Base-by-base conservation (phyloP, 2,888 invertebrate genomes). In the Acheta domesticus region DNA sequence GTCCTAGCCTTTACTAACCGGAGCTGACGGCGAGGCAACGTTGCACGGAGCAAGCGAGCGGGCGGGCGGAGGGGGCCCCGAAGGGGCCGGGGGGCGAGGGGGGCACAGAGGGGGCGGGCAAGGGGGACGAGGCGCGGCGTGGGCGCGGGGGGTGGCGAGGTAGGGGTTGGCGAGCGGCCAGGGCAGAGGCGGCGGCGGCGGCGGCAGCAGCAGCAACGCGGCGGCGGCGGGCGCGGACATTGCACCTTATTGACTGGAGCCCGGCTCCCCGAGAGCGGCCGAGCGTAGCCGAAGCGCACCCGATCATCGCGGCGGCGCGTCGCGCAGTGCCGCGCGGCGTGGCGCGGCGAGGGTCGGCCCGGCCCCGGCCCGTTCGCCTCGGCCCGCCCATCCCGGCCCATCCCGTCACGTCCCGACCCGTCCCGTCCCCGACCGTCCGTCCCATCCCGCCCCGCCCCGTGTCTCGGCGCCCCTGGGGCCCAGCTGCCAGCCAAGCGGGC, bases 171-270 rank as follows among this genome's bases (percentile, higher is more conserved):
- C 80, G 79, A 75, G 78, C 50, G 77, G 81, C 79, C 81, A 81
- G 81, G 49, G 75, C 74, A 77, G 77, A 78, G 79, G 80, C 87
- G 88, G 88, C 86, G 87, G 87, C n/a, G 62, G 62, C 62, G 23
- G 87, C 88, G 88, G 88, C 87, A 86, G 86, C 86, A 86, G 87
- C 86, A 87, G 87, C 87, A 36, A 36, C 36, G 78, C 87, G 88
- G 88, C 86, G 87, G 87, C 19, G 62, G 62, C 62, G n/a, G 62
- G 62, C 62, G 87, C 88, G 88, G 88, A 87, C 86, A 86, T 86
- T 87, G 87, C 86, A 87, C 87, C 87, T 87, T 87, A 87, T 87
- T 87, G 87, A 88, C 88, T 89, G 86, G 89, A 88, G 79, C 74
- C 81, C 78, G 77, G 78, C 78, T 20, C 21, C 76, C 78, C 81